Evolutionary conservation across 2,797 vertebrate species (phyloP), one percentile per base, ranked within the genome.

Genomic region (Myotis daubentonii): DNA sequence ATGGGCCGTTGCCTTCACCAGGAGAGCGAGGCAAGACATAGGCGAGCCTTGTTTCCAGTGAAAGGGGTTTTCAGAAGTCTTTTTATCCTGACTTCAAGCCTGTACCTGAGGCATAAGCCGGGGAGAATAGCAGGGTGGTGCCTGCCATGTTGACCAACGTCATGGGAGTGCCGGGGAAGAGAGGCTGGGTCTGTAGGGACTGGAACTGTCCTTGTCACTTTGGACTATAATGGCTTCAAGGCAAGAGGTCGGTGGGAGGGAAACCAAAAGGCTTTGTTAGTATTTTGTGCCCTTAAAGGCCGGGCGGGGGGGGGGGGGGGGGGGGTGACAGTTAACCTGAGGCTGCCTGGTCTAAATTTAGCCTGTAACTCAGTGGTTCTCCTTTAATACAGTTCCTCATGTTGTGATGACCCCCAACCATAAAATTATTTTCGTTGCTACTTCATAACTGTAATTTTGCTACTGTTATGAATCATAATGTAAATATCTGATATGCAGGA

Each of bases 1-100:
- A 71, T 81, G 90, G 96, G 53, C 96, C 30, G 2, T 62, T 53
- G 33, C n/a, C 91, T 97, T 95, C 87, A 62, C 79, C 87, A 17
- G 96, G 91, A 94, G 41, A 74, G 76, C 38, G 87, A 96, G 85
- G 87, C 93, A 65, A 87, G 70, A 60, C 55, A 84, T 13, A 81
- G 70, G 72, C n/a, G 8, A 94, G 22, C 93, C 71, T 94, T 83
- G 25, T 51, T 96, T 93, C 88, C 87, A 84, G 5, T 62, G 8
- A 97, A 95, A 81, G n/a, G 62, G 0, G 57, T 16, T 89, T 60
- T 53, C 75, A 36, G 20, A 36, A 66, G 71, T 83, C 28, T n/a
- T 11, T 89, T 15, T 9, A 16, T 53, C 49, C 20, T 0, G 0
- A 41, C 23, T 4, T 71, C 11, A 25, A 62, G 88, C 53, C 55